Conservation (phyloP, 92 coral and sea anemone genomes). For the Nematostella vectensis region DNA sequence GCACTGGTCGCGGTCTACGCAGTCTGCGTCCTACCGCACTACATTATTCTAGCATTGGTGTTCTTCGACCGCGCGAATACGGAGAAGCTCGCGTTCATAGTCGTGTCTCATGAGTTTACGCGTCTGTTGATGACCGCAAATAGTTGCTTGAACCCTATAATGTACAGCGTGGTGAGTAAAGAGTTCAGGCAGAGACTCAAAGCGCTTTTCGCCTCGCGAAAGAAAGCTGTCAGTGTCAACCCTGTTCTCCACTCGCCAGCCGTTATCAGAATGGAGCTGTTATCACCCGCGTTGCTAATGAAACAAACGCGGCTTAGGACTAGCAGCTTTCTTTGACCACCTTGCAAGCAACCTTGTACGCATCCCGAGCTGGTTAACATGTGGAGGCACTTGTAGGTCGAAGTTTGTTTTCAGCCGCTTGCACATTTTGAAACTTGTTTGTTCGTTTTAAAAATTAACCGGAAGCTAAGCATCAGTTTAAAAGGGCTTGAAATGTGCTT, state of each 20-base stretch:
- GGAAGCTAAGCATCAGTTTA: too few relatives aligned
- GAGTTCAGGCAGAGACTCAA: slow-evolving; percentile 30
- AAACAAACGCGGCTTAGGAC: not conserved
- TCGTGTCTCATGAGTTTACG: slow-evolving; percentile 31
- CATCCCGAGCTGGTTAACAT: too few relatives aligned
- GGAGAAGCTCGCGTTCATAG: slow-evolving; percentile 9
- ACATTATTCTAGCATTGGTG: slow-evolving; percentile 9
- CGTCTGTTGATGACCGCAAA: slow-evolving; percentile 38
- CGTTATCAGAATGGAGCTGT: not conserved
- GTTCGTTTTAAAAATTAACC: too few relatives aligned
- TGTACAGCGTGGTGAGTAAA: slow-evolving; percentile 41
- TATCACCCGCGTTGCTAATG: not conserved
- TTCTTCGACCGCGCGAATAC: slow-evolving; percentile 14
- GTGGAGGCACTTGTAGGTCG: too few relatives aligned
- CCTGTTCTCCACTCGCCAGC: not conserved
- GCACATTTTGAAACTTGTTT: too few relatives aligned
- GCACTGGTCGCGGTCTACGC: slow-evolving; percentile 21
- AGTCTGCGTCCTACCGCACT: slow-evolving; percentile 31
- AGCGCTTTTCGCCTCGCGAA: not conserved
- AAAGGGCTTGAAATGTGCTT: too few relatives aligned
- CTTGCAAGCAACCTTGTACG: too few relatives aligned
- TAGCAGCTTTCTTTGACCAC: not conserved
- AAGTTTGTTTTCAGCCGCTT: too few relatives aligned
- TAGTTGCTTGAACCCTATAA: slow-evolving; percentile 40
- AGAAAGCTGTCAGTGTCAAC: not conserved